Percentiles rank a stretch among this genome's conserved stretches.
Evolutionary conservation across 2,113 vertebrate genomes (phyloP).

Genomic region (Sprattus sprattus): DNA sequence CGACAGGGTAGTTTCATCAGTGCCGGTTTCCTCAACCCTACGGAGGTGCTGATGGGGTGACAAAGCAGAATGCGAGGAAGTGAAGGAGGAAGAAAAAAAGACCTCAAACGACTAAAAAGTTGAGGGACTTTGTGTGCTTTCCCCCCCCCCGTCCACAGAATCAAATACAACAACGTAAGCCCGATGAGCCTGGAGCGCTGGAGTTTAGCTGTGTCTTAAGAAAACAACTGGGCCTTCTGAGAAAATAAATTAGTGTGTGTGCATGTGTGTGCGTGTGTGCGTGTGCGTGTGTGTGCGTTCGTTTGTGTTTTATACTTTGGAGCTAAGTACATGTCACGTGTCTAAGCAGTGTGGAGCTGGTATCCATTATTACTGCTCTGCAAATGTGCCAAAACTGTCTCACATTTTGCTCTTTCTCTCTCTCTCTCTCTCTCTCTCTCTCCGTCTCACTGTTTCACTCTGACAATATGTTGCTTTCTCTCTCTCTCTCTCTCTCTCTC

Average conservation of each 20-base stretch:
- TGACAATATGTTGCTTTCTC: neutral
- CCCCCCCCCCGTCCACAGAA: neutral
- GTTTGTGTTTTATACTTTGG: conserved; percentile 8
- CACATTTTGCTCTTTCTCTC: neutral
- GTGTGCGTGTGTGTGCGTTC: neutral
- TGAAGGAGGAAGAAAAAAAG: neutral
- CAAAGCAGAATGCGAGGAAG: neutral
- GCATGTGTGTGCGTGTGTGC: conserved; percentile 36
- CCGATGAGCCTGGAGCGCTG: neutral
- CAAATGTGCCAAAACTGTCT: conserved; percentile 52
- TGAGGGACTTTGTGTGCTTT: neutral
- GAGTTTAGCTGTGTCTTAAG: neutral
- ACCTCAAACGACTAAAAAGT: neutral
- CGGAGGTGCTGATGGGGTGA: conserved; percentile 14
- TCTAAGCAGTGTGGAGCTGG: conserved; percentile 61
- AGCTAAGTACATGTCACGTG: conserved; percentile 59
- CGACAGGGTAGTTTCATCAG: neutral
- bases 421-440: conserved; percentile 18
- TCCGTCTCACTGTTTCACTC: conserved; percentile 17
- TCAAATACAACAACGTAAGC: neutral
- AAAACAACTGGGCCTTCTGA: conserved; percentile 13
- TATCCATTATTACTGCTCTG: conserved; percentile 66
- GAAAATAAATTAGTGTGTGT: conserved; percentile 22
- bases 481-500: neutral
- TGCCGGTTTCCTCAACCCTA: neutral